Conservation (phyloP, 92 coral and sea anemone species). For the Desmophyllum pertusum region DNA sequence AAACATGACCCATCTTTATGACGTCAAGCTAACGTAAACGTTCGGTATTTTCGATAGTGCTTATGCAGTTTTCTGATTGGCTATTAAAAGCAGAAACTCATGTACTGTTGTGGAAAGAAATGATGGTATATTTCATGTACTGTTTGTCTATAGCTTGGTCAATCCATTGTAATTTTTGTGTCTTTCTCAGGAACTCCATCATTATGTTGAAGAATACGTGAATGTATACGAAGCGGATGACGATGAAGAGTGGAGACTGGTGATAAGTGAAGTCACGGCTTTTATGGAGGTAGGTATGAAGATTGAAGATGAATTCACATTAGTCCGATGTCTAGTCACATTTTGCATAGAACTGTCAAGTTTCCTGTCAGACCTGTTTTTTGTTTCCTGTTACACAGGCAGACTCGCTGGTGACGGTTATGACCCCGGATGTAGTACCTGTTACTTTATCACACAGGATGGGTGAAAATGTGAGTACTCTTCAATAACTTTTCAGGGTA, state of each 20-base stretch:
- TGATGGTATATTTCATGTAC: neutral
- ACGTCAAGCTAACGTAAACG: no score
- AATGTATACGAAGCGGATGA: slow-evolving; percentile 91
- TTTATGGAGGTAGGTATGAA: slow-evolving; percentile 77
- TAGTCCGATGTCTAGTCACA: neutral
- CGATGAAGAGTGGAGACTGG: slow-evolving; percentile 98
- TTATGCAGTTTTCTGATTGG: no score
- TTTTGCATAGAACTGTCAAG: neutral
- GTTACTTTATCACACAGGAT: slow-evolving; percentile 85
- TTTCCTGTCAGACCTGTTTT: slow-evolving; percentile 15
- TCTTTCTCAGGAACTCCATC: slow-evolving; percentile 69
- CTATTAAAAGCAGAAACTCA: no score
- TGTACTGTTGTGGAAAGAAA: neutral
- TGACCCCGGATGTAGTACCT: slow-evolving; percentile 92
- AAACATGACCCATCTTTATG: no score
- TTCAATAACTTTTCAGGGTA: neutral
- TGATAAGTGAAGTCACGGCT: slow-evolving; percentile 92
- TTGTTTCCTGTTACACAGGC: slow-evolving; percentile 65
- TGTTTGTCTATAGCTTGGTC: neutral
- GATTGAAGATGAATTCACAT: neutral
- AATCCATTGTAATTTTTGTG: neutral
- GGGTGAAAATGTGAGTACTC: slow-evolving; percentile 70
- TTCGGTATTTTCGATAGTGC: no score
- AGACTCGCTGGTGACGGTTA: slow-evolving; percentile 89
- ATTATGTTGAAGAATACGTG: slow-evolving; percentile 90